A percentile compares a stretch with the other conserved stretches of the same genome.
Conservation (phyloP, 53 echinoderm and acorn worm species). For the Actinopyga echinites region DNA sequence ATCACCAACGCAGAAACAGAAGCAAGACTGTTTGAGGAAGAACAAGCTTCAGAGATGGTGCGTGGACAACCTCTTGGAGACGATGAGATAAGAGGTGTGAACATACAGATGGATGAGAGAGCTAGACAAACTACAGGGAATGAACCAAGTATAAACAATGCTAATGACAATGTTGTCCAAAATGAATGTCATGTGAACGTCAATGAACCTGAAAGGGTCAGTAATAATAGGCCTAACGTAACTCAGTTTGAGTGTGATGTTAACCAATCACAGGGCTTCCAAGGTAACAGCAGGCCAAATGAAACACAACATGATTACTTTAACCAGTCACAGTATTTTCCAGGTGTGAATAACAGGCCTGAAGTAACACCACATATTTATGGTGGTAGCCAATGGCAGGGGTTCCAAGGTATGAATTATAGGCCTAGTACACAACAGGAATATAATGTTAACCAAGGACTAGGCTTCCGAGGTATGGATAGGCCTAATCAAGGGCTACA, state of each 20-base stretch:
- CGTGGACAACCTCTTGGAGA: too few species aligned
- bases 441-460: neutral
- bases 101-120: neutral
- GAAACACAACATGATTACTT: neutral
- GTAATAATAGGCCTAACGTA: too few species aligned
- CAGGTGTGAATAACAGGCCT: neutral
- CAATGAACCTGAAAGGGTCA: too few species aligned
- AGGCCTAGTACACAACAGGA: neutral
- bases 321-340: too few species aligned
- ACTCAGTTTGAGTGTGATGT: neutral
- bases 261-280: neutral
- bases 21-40: neutral
- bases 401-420: neutral
- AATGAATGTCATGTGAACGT: too few species aligned
- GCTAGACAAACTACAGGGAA: too few species aligned
- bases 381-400: neutral
- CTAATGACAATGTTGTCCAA: too few species aligned
- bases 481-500: neutral
- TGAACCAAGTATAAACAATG: too few species aligned
- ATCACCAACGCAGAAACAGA: conserved; percentile 6
- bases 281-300: neutral
- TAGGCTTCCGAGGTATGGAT: neutral
- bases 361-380: neutral
- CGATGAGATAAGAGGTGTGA: conserved; percentile 1
- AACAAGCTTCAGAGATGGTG: neutral